Base-by-base conservation (phyloP, 2,113 vertebrate genomes). In the Telmatochromis sp. region DNA sequence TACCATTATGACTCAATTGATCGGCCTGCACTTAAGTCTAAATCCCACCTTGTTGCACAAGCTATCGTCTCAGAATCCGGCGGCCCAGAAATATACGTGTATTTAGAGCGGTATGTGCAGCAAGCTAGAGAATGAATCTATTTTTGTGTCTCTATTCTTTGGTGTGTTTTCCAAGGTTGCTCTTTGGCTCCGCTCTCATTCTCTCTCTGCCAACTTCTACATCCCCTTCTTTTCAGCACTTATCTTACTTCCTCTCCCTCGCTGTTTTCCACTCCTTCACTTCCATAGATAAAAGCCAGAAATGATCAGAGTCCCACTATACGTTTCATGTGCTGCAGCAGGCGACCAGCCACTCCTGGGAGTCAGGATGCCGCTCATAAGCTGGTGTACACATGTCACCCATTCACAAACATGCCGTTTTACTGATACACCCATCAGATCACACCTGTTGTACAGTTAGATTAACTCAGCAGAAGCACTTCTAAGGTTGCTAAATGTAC, bases 1-100 rank as follows among this genome's bases (percentile, higher is more conserved):
- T 96, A 95, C 95, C 94, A 92, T 96, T 96, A 96, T 95, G 94
- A 87, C 91, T 89, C 87, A 82, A 96, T 95, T 96, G 95, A 96
- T 96, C 93, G 53, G 89, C 57, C 91, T 95, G 94, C 95, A 95
- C 96, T 96, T 95, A 96, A 95, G 93, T 93, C 91, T 93, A 93
- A 93, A 94, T 95, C 91, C 92, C 87, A 90, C 94, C 90, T 89
- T 92, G 92, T 94, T 95, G 93, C 93, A 89, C 91, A 88, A 94
- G 87, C 89, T 90, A 89, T 87, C 84, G 42, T 87, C 92, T 95
- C 84, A 84, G 94, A 94, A 96, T 96, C 94, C 86, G 51, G 88
- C 94, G 93, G 93, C 95, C 85, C 57, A 63, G 13, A 45, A 54
- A 80, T 83, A 75, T 80, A 21, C 33, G 83, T 92, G 82, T 84